A percentile compares a stretch with the other conserved stretches of the same genome.
phyloP scores from a whole-genome alignment of 2,113 vertebrate species.

The Oreotrochilus melanogaster region DNA sequence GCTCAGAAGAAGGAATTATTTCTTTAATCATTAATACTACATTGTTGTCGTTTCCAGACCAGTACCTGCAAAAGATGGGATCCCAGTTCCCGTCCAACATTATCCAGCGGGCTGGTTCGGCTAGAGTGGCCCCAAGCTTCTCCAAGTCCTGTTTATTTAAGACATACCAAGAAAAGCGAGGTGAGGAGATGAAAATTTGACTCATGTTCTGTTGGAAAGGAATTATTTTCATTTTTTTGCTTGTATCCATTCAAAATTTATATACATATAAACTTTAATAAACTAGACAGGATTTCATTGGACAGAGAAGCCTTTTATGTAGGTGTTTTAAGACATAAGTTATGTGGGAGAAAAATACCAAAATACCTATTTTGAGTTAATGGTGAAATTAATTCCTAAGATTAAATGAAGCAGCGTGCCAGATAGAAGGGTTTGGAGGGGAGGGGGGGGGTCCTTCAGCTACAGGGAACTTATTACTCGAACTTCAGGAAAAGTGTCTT shows the following conservation, averaged over 20 bases:
- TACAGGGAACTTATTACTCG: neutral
- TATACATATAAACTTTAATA: neutral
- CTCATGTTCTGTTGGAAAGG: neutral
- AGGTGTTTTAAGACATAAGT: neutral
- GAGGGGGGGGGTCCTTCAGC: neutral
- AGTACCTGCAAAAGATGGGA: conserved; percentile 95
- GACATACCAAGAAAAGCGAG: neutral
- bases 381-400: neutral
- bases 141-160: conserved; percentile 86
- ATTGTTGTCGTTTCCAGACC: conserved; percentile 14
- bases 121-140: conserved; percentile 96
- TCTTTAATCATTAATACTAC: conserved; percentile 68
- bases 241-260: neutral
- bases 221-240: neutral
- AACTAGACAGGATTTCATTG: neutral
- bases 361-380: neutral
- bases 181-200: neutral
- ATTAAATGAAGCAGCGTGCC: neutral
- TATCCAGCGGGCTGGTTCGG: conserved; percentile 88
- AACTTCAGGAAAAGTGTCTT: neutral
- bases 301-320: neutral
- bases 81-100: conserved; percentile 92
- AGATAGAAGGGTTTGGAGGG: neutral
- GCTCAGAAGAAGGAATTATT: conserved; percentile 28
- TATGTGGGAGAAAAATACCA: neutral